Base-by-base conservation (phyloP, 2,797 vertebrate species). In the Enteromius treurensis region DNA sequence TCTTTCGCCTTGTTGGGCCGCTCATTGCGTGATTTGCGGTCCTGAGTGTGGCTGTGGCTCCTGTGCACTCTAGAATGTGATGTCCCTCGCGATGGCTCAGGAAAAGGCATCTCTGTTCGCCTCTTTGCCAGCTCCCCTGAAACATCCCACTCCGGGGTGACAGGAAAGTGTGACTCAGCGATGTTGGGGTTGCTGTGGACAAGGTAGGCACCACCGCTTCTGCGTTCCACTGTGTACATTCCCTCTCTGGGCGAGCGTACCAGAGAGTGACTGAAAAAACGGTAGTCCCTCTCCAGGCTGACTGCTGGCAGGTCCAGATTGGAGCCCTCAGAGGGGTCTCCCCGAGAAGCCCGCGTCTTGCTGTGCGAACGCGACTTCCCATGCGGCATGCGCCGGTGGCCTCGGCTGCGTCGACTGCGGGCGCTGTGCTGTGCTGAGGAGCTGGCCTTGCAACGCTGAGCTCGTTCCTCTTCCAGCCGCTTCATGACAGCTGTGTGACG, bases 11-110 rank as follows among this genome's bases (percentile, higher is more conserved):
- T 99, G 93, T 93, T 97, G 53, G 97, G 95, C 82, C 97, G 92
- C 91, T 99, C 98, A 9, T 98, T 97, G 82, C 98, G 96, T 0
- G 98, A 99, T 90, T 98, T 96, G 90, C 98, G 96, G 91, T 99
- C 98, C 92, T 99, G 98, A 85, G 98, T 99, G 95, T 99, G 98
- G 95, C 98, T 99, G 94, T 99, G 98, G 92, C 98, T 99, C 88
- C 98, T 96, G 91, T 99, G 98, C 83, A 99, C 98, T 90, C 96
- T 97, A 55, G 98, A 98, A 90, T 99, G 97, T 85, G 97, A 97
- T 11, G 97, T 99, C 81, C 98, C 98, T 71, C 97, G 94, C 29
- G 98, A 99, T 84, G 98, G 98, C 86, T 99, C 98, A 3, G 98
- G 97, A 91, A 99, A 99, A 92, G 97, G 98, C 97, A 99, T 98